Base-by-base conservation (phyloP, 2,113 vertebrate genomes). In the Corythoichthys intestinalis region DNA sequence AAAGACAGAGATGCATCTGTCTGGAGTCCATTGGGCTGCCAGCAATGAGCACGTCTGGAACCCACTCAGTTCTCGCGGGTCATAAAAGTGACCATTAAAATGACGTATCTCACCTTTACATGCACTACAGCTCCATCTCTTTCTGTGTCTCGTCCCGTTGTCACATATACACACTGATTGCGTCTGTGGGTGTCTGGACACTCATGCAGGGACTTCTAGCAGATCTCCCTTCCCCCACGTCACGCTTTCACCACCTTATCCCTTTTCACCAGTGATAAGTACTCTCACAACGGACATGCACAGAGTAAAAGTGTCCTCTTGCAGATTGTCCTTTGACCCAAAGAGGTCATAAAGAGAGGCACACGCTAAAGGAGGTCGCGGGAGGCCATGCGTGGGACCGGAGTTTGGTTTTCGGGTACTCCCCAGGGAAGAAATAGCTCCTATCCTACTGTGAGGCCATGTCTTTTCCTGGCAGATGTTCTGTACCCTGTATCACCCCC, bases 71-170 rank as follows among this genome's bases (percentile, higher is more conserved):
- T 82, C 83, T 81, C 75, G 58, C 74, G n/a, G 58, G 57, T 78
- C 52, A 2, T 90, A 87, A 89, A 89, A 88, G 72, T 77, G 81
- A 69, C 85, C 79, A 85, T 91, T 90, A 90, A 87, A 82, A 83
- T 90, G 83, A 91, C 66, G 59, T 77, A 88, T 85, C 63, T 67
- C 52, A 61, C 70, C 34, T 62, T 70, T 59, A 15, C 47, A 46
- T 38, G 57, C 59, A 65, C 71, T 60, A 35, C 73, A 57, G 70
- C 49, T 66, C 54, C 63, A 12, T 60, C 65, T 28, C 50, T 61
- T 10, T 66, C 13, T 12, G 8, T 65, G 62, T 66, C 66, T 69
- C 56, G 66, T 62, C 66, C 77, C 44, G 76, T 28, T 59, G 46
- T 79, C 63, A 9, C 59, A 60, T 67, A 49, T 62, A 39, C n/a